Base-by-base conservation (phyloP, 2,113 vertebrate genomes). In the Zapornia atra region DNA sequence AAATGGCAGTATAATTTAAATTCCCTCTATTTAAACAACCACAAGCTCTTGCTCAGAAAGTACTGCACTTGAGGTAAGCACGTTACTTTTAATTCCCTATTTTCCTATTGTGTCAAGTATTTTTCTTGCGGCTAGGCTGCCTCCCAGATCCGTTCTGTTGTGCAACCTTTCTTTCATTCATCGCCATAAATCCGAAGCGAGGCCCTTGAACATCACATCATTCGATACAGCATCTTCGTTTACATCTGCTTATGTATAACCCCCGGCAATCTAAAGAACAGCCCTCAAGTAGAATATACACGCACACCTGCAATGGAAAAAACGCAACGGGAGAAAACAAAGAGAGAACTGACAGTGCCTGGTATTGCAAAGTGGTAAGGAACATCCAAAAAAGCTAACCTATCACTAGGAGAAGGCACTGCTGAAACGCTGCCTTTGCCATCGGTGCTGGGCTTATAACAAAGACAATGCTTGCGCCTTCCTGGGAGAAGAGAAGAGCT, bases 1-100 rank as follows among this genome's bases (percentile, higher is more conserved):
- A 98, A 98, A 98, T 97, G 96, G 95, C 97, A 98, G 97, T 96
- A 96, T 98, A 97, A 98, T 98, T 98, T 98, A 97, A 98, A 98
- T 97, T 98, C 96, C 87, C 96, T 97, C 98, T 98, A 95, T 98
- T 98, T 97, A 98, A 98, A 98, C 97, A 98, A 96, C 86, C 88
- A 96, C 91, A 95, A 97, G 96, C 85, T 90, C 68, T 80, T 54
- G n/a, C 40, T 61, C n/a, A 79, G 44, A 22, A 84, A 91, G 15
- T 15, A 60, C 54, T 25, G 53, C 12, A 88, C 90, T 94, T 40
- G 42, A 94, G 57, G 36, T 20, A 83, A 81, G 87, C 69, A 78
- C 3, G 5, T 54, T 79, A 71, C 68, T 88, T 96, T 81, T 79
- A 90, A 91, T 95, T 91, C 75, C 38, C 73, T 75, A 13, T 68